These are phyloP conservation scores for Peucedramus taeniatus DNA, from an alignment of 2,113 vertebrate species.

Conservation along the genomic window DNA sequence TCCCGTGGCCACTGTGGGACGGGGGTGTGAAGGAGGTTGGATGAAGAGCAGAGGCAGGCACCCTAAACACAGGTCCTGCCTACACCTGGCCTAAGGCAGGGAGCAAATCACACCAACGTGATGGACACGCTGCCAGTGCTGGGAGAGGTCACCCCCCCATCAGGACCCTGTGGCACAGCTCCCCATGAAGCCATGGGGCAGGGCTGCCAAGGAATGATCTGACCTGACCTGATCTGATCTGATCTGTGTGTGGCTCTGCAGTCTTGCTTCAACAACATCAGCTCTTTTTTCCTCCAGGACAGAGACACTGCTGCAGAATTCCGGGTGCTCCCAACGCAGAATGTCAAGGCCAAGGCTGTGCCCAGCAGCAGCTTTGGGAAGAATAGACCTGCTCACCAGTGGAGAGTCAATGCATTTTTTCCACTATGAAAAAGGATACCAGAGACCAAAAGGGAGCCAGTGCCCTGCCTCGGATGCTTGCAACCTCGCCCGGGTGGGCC, in stretches of 20 bases:
- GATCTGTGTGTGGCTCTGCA: fast-evolving
- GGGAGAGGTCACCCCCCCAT: neutral
- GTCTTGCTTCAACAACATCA: neutral
- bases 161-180: neutral
- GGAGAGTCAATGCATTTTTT: constrained; percentile 58
- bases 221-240: neutral
- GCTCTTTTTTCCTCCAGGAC: neutral
- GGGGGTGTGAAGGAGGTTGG: fast-evolving
- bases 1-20: fast-evolving
- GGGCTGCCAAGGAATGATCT: neutral
- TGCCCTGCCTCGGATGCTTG: constrained; percentile 49
- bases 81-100: fast-evolving
- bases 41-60: neutral
- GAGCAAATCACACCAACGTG: fast-evolving
- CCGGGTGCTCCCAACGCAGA: neutral
- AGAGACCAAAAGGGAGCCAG: constrained; percentile 75
- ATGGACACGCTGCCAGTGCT: fast-evolving
- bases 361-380: neutral
- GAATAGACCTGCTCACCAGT: neutral
- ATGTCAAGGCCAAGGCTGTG: neutral
- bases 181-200: fast-evolving
- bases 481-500: neutral
- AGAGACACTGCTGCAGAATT: fast-evolving
- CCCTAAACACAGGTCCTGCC: neutral
- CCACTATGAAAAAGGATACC: constrained; percentile 69